Percentiles rank a stretch among this genome's conserved stretches.
Evolutionary conservation across 2,113 vertebrate species (phyloP).

Genomic region (Pseudonaja textilis): DNA sequence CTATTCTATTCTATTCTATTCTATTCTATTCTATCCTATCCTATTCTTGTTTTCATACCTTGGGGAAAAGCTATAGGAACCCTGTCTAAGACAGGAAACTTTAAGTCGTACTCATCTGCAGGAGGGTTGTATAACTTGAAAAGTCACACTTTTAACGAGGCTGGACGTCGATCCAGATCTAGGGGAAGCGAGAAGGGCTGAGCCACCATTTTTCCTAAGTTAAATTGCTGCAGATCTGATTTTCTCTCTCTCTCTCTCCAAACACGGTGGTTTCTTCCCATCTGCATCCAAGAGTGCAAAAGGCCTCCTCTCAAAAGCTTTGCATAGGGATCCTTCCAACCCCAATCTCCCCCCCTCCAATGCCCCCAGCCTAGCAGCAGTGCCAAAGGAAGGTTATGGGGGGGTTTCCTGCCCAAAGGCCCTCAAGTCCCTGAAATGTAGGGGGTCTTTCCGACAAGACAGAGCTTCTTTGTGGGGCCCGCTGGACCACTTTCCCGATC

Average conservation of each 20-base stretch:
- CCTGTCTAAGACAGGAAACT: background rate
- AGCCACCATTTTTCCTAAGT: background rate
- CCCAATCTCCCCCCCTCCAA: too few relatives aligned
- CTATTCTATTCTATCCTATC: background rate
- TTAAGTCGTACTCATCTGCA: background rate
- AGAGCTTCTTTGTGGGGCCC: background rate
- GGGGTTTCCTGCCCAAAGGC: too few relatives aligned
- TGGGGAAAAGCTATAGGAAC: background rate
- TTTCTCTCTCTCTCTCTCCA: background rate
- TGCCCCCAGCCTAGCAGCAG: background rate
- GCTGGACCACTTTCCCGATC: background rate
- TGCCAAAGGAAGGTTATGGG: background rate
- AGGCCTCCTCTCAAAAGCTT: background rate
- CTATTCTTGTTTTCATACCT: background rate
- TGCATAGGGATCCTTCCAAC: too few relatives aligned
- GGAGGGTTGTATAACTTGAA: background rate
- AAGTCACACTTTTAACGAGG: background rate
- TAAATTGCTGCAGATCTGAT: background rate
- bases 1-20: background rate
- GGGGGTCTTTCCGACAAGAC: background rate
- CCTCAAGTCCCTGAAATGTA: too few relatives aligned
- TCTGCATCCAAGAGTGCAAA: background rate
- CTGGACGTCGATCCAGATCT: background rate
- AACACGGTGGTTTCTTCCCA: background rate
- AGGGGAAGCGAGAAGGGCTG: background rate